These are phyloP conservation scores for Ascidia mentula DNA, from an alignment of 23 tunicate species.

Conservation along the genomic window DNA sequence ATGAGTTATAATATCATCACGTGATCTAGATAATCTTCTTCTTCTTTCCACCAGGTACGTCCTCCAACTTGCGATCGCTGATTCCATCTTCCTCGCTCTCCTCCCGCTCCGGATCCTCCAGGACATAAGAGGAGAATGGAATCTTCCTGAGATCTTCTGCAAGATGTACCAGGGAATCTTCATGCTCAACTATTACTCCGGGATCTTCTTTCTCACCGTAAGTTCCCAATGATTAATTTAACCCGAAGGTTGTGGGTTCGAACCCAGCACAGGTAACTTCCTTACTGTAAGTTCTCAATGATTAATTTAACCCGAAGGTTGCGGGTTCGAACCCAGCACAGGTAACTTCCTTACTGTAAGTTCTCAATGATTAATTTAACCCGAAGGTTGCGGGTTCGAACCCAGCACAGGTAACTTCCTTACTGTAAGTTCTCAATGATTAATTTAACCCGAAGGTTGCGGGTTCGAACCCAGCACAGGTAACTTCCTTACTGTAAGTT, in stretches of 20 bases:
- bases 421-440: constrained; percentile 54
- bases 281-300: constrained; percentile 62
- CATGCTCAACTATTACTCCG: constrained; percentile 74
- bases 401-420: constrained; percentile 26
- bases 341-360: constrained; percentile 73
- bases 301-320: background rate
- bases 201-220: constrained; percentile 79
- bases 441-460: background rate
- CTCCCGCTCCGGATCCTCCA: constrained; percentile 50
- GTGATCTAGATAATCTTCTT: background rate
- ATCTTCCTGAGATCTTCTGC: constrained; percentile 29
- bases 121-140: constrained; percentile 47
- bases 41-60: constrained; percentile 55
- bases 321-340: background rate
- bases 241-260: background rate
- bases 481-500: too few species aligned
- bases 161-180: constrained; percentile 43
- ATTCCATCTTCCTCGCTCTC: constrained; percentile 50
- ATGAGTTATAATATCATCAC: too few species aligned
- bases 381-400: background rate
- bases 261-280: constrained; percentile 16
- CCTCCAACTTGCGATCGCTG: constrained; percentile 81
- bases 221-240: constrained; percentile 8
- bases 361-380: background rate
- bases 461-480: background rate